Evolutionary conservation across 1,140 invertebrate genomes (phyloP).

Genomic region (Diorhabda sublineata): DNA sequence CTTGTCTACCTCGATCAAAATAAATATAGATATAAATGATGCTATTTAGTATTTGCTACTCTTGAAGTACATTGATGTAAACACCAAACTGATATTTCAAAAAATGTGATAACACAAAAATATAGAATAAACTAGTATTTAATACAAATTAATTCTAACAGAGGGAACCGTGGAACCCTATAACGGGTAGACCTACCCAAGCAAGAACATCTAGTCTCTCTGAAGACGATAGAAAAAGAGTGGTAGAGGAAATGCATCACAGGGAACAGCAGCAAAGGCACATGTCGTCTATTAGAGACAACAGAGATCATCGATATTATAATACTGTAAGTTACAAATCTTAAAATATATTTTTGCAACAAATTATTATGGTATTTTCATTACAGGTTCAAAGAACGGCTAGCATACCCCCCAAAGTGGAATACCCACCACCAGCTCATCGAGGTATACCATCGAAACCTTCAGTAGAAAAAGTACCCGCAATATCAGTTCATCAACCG

Average conservation of each 20-base stretch:
- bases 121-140: background rate
- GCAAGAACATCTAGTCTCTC: constrained; percentile 41
- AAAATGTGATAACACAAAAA: background rate
- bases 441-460: constrained; percentile 47
- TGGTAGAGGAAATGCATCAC: constrained; percentile 36
- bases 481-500: constrained; percentile 28
- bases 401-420: constrained; percentile 50
- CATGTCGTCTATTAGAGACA: constrained; percentile 29
- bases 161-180: constrained; percentile 47
- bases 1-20: background rate
- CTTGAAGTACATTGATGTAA: constrained; percentile 11
- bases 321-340: constrained; percentile 6
- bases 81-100: background rate
- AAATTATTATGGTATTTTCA: background rate
- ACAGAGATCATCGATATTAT: constrained; percentile 17
- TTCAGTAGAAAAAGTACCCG: constrained; percentile 53
- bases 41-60: constrained; percentile 15
- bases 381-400: constrained; percentile 31
- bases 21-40: background rate
- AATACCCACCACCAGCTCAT: constrained; percentile 58
- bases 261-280: constrained; percentile 44
- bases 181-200: constrained; percentile 41
- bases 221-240: constrained; percentile 40
- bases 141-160: background rate
- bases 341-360: background rate